phyloP scores from a whole-genome alignment of 2,797 vertebrate genomes.

The Platalea minor region DNA sequence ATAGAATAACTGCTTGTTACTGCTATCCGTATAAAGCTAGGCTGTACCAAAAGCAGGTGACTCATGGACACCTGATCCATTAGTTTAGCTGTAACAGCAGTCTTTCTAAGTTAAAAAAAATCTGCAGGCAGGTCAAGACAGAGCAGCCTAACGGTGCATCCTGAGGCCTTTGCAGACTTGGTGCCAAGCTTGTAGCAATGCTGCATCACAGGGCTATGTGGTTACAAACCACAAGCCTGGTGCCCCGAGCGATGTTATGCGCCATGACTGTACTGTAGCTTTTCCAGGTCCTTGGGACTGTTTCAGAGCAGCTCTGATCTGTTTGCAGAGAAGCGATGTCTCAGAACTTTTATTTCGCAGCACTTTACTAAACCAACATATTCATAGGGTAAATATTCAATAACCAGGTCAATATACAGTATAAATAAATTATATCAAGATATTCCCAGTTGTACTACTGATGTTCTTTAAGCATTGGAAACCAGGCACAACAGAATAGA shows the following conservation, averaged over 20 bases:
- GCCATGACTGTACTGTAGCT: not conserved
- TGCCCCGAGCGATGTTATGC: fast-evolving
- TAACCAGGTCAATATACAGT: not conserved
- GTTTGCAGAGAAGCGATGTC: not conserved
- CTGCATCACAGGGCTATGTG: fast-evolving
- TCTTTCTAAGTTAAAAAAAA: not conserved
- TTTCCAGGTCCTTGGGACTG: not conserved
- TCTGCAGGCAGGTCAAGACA: not conserved
- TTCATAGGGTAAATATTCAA: not conserved
- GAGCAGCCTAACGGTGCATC: not conserved
- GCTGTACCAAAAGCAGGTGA: not conserved
- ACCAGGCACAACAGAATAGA: not conserved
- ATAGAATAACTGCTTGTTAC: not conserved
- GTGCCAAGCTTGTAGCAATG: too few species aligned
- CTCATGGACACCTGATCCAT: not conserved
- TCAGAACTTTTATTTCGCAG: not conserved
- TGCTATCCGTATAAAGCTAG: not conserved
- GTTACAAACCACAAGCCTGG: too few species aligned
- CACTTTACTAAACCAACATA: not conserved
- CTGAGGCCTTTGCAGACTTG: fast-evolving
- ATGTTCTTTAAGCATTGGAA: not conserved
- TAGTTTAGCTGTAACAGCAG: not conserved
- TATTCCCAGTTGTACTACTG: not conserved
- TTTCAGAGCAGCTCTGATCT: not conserved
- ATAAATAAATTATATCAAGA: not conserved